Percentiles rank a stretch among this genome's conserved stretches.
Evolutionary conservation across 2,797 vertebrate species (phyloP).

Genomic region (Adrianichthys oophorus): DNA sequence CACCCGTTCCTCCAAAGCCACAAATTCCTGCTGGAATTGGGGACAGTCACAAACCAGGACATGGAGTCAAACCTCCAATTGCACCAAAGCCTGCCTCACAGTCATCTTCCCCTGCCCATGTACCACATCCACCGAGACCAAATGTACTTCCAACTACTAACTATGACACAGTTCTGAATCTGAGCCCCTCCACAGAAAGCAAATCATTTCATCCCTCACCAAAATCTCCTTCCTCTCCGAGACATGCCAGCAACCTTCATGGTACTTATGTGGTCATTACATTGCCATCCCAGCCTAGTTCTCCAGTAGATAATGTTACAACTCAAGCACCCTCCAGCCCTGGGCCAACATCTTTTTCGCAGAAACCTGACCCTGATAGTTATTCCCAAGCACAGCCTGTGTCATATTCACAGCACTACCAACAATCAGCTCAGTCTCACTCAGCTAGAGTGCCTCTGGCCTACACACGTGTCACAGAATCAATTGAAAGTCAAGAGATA

Average conservation of each 20-base stretch:
- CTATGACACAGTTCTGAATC: slow-evolving; percentile 84
- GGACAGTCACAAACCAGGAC: slow-evolving; percentile 84
- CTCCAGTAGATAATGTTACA: slow-evolving; percentile 87
- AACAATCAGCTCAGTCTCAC: slow-evolving; percentile 61
- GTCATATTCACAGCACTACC: slow-evolving; percentile 56
- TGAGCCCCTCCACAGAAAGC: slow-evolving; percentile 85
- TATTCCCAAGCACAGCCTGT: slow-evolving; percentile 64
- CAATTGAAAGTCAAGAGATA: slow-evolving; percentile 83
- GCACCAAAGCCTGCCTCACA: slow-evolving; percentile 87
- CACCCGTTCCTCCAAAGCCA: slow-evolving; percentile 96
- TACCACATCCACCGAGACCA: slow-evolving; percentile 76
- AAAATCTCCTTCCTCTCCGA: slow-evolving; percentile 87
- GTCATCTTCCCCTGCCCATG: slow-evolving; percentile 71
- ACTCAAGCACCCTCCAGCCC: slow-evolving; percentile 85
- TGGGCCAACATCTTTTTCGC: slow-evolving; percentile 76
- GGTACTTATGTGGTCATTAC: slow-evolving; percentile 99
- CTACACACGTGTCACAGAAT: slow-evolving; percentile 81
- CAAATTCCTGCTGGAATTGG: slow-evolving; percentile 86
- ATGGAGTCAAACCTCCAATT: slow-evolving; percentile 88
- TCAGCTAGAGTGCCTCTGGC: slow-evolving; percentile 80
- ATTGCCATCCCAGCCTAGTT: slow-evolving; percentile 95
- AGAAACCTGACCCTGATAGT: slow-evolving; percentile 67
- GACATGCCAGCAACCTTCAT: slow-evolving; percentile 85
- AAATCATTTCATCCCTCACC: slow-evolving; percentile 87
- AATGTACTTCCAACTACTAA: slow-evolving; percentile 74